phyloP scores from a whole-genome alignment of 2,113 vertebrate genomes.

The Sprattus sprattus region DNA sequence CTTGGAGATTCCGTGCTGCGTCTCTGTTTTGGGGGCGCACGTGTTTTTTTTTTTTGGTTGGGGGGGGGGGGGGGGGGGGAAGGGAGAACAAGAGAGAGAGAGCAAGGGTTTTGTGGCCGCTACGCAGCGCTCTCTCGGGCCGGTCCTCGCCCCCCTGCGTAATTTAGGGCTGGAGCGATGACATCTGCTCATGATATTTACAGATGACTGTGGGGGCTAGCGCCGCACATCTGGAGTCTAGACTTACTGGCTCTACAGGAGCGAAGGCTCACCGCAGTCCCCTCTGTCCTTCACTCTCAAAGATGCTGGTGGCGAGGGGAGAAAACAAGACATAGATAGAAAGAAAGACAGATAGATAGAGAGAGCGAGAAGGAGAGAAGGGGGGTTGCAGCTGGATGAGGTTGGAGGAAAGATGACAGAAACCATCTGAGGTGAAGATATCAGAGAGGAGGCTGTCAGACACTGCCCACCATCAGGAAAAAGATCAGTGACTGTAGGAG shows the following conservation, averaged over 20 bases:
- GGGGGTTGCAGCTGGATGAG: not conserved
- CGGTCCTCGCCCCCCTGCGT: constrained; percentile 37
- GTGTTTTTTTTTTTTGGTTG: not conserved
- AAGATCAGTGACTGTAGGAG: not conserved
- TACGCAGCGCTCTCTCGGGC: not conserved
- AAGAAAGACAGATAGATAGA: not conserved
- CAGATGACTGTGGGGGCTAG: constrained; percentile 75
- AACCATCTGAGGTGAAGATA: not conserved
- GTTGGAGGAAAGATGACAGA: not conserved
- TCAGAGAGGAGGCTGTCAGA: not conserved
- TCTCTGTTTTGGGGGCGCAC: not conserved
- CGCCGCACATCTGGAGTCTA: constrained; percentile 96
- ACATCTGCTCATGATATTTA: constrained; percentile 76
- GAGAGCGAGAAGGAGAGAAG: not conserved
- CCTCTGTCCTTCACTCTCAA: constrained; percentile 56
- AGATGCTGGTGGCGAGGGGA: constrained; percentile 31
- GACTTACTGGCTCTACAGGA: constrained; percentile 87
- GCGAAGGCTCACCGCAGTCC: constrained; percentile 65
- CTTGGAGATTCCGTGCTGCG: not conserved
- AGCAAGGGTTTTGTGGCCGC: constrained; percentile 19
- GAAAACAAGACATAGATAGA: constrained; percentile 26
- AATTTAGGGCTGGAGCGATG: constrained; percentile 73
- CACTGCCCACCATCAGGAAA: not conserved
- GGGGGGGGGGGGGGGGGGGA: not conserved
- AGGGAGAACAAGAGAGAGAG: not conserved